These are phyloP conservation scores for Periplaneta americana DNA, from an alignment of 1,140 invertebrate genomes.

Conservation along the genomic window DNA sequence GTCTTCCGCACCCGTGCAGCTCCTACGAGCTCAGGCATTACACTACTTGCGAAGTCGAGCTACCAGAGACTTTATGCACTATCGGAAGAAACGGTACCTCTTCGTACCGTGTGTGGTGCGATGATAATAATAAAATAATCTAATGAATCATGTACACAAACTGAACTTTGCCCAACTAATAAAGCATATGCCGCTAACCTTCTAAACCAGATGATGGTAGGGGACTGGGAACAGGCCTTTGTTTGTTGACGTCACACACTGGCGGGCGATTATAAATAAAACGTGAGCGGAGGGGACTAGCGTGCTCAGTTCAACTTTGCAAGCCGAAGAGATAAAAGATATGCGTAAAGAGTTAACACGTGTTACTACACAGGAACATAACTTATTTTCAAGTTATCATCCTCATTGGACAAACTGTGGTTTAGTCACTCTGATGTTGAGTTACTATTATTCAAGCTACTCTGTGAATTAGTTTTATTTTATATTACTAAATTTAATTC, in stretches of 20 bases:
- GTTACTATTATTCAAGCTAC: slow-evolving; percentile 2
- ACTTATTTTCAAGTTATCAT: background rate
- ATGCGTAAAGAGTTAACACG: background rate
- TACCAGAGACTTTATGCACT: too few species aligned
- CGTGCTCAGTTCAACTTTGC: background rate
- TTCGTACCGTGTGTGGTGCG: background rate
- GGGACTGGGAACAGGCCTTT: background rate
- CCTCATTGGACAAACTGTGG: background rate
- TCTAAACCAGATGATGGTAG: background rate
- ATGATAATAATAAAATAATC: background rate
- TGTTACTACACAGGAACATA: background rate
- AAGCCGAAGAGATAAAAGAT: background rate
- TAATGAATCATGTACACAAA: background rate
- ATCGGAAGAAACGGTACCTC: background rate
- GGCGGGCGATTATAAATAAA: background rate
- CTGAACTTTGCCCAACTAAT: background rate
- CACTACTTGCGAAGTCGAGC: too few species aligned
- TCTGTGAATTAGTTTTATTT: background rate
- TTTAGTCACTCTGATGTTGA: background rate
- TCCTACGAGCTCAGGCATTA: too few species aligned
- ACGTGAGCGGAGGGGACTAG: background rate
- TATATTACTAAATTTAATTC: background rate
- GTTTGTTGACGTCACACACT: background rate
- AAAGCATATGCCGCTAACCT: background rate
- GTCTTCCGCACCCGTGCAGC: too few species aligned